Evolutionary conservation across 1,140 invertebrate species (phyloP).

Genomic region (Spodoptera litura): DNA sequence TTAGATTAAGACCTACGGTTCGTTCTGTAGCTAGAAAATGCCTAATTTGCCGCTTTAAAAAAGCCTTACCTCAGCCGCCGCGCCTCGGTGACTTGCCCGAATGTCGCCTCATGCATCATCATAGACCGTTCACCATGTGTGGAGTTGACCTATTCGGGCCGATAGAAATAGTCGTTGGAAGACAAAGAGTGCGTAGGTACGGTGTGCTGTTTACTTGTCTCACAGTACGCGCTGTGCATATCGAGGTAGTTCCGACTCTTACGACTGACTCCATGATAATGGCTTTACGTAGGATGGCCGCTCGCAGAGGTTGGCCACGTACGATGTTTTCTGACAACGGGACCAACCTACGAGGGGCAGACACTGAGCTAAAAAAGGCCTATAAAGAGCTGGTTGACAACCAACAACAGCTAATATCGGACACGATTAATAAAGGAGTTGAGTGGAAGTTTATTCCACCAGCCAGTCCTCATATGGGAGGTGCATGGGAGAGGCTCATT

Average conservation of each 20-base stretch:
- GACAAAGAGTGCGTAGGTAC: background rate
- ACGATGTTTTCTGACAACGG: constrained; percentile 5
- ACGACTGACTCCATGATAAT: background rate
- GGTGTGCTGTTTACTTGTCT: constrained; percentile 11
- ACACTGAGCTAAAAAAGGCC: background rate
- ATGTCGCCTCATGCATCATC: background rate
- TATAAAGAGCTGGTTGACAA: background rate
- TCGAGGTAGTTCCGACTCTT: background rate
- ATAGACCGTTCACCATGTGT: constrained; percentile 2
- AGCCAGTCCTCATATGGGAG: background rate
- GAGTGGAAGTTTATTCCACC: constrained; percentile 10
- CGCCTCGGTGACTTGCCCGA: background rate
- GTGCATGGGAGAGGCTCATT: constrained; percentile 16
- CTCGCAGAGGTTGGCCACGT: background rate
- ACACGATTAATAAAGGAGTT: background rate
- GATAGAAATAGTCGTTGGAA: background rate
- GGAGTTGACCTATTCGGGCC: constrained; percentile 11
- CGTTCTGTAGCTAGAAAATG: background rate
- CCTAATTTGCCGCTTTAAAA: background rate
- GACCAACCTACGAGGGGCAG: background rate
- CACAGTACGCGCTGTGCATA: background rate
- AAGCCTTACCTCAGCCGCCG: background rate
- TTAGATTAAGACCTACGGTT: background rate
- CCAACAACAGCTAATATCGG: background rate
- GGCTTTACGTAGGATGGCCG: background rate